Evolutionary conservation across 2,797 vertebrate genomes (phyloP).

Genomic region (Antrozous pallidus): DNA sequence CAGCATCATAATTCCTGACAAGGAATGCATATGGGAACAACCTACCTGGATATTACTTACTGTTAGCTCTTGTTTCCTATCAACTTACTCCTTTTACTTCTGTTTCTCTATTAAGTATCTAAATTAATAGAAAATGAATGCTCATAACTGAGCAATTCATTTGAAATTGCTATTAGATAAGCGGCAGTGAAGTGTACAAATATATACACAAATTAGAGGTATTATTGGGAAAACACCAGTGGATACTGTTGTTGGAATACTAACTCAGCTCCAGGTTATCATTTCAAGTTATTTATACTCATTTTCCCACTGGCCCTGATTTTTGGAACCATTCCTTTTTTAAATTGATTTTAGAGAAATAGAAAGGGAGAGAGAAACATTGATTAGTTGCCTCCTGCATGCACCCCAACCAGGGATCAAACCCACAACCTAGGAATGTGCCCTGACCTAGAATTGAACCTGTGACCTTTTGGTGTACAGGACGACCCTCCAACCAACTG

Average conservation of each 20-base stretch:
- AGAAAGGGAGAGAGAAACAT: neutral
- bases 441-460: neutral
- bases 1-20: neutral
- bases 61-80: neutral
- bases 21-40: neutral
- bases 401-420: neutral
- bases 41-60: neutral
- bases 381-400: neutral
- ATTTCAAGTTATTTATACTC: neutral
- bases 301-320: neutral
- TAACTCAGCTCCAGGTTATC: neutral
- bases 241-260: neutral
- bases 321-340: slow-evolving; percentile 31
- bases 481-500: neutral
- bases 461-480: neutral
- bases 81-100: slow-evolving; percentile 5
- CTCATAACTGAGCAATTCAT: slow-evolving; percentile 12
- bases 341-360: neutral
- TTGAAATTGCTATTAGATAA: slow-evolving; percentile 30
- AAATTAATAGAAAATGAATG: slow-evolving; percentile 37
- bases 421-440: neutral
- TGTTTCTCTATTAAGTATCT: slow-evolving; percentile 6
- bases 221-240: neutral
- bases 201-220: neutral
- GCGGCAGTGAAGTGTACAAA: slow-evolving; percentile 23